These are phyloP conservation scores for Apostichopus californicus DNA, from an alignment of 35 echinoderm and acorn worm species.

Conservation along the genomic window DNA sequence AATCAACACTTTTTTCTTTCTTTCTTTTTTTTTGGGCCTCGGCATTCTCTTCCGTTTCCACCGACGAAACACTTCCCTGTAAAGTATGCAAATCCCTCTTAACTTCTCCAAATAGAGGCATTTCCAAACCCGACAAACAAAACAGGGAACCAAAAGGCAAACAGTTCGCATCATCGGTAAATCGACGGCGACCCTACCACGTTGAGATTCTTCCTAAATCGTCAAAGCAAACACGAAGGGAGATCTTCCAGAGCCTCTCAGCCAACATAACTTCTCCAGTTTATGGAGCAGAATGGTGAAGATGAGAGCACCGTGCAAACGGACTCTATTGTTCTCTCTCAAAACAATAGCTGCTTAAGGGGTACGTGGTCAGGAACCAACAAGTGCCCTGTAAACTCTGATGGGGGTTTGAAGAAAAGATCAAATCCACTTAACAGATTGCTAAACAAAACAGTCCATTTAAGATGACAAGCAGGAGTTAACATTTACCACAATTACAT, in stretches of 20 bases:
- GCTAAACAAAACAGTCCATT: conserved; percentile 9
- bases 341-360: conserved; percentile 46
- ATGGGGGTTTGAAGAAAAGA: conserved; percentile 6
- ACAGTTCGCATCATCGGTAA: not conserved
- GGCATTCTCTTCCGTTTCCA: not conserved
- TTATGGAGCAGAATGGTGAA: not conserved
- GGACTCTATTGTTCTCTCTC: conserved; percentile 1
- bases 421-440: conserved; percentile 4
- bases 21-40: too few species aligned
- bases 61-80: not conserved
- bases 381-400: not conserved
- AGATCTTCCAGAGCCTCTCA: not conserved
- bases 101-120: conserved; percentile 34
- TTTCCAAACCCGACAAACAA: not conserved
- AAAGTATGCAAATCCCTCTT: conserved; percentile 12
- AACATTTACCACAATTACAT: too few species aligned
- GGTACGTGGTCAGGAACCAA: not conserved
- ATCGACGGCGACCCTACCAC: not conserved
- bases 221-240: not conserved
- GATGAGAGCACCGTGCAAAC: not conserved
- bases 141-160: not conserved
- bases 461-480: not conserved
- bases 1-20: too few species aligned
- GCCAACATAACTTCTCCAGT: conserved; percentile 18
- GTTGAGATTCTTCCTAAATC: conserved; percentile 9